Evolutionary conservation across 2,888 invertebrate species (phyloP), one percentile per base, ranked within the genome.

Genomic region (Caenorhabditis virilis): DNA sequence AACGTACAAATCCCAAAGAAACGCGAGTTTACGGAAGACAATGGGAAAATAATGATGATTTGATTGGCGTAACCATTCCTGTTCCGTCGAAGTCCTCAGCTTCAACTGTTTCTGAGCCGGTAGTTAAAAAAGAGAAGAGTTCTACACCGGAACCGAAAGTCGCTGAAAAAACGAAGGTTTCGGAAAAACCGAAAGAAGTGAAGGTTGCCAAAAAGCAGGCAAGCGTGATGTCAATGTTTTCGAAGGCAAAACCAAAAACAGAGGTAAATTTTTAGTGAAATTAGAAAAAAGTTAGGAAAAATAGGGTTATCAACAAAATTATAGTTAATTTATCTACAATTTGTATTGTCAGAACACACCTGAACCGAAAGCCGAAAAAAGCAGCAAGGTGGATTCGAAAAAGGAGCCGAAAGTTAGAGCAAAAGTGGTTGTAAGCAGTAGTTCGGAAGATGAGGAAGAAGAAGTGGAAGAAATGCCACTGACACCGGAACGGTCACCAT

Each of bases 11-110:
- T 49, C 59, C 59, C 1, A 56, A 56, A 30, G 52, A 52, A 16
- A 65, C 65, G 3, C 50, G 59, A 4, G 59, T 65, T 16, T 65
- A 56, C 35, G 65, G 65, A 15, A 41, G 59, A 41, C 41, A 45
- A 13, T 65, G 65, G 65, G 52, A 42, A 1, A 51, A 38, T 26
- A 58, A 64, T 26, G 51, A 64, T 25, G 64, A 64, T 25, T 41
- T 64, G 47, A 35, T 41, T 26, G 48, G 54, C 1, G 41, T 45
- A 5, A 35, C 16, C 1, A 6, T 58, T 7, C 53, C 46, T n/a
- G 20, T 13, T 25, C 16, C 16, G 7, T 9, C 25, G n/a, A n/a
- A n/a, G n/a, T n/a, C n/a, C n/a, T n/a, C n/a, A n/a, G n/a, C n/a
- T n/a, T n/a, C n/a, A n/a, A n/a, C n/a, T n/a, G n/a, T n/a, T n/a